phyloP scores from a whole-genome alignment of 2,888 invertebrate species.

The Sinotaia quadrata region DNA sequence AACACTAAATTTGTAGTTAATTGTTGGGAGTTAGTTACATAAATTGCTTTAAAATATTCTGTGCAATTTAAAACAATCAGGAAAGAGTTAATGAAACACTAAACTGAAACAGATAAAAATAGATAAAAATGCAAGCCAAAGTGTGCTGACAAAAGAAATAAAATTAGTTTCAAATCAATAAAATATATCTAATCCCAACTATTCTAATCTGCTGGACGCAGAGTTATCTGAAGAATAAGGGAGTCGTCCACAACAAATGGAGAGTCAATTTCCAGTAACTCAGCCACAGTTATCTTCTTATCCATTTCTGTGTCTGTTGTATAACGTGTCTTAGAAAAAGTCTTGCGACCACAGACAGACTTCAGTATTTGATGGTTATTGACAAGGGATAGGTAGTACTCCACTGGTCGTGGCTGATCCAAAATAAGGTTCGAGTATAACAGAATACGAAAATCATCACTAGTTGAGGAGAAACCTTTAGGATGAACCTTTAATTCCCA shows the following conservation, averaged over 20 bases:
- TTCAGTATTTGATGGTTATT: slow-evolving; percentile 69
- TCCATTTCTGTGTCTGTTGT: slow-evolving; percentile 72
- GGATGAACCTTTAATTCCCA: slow-evolving; percentile 73
- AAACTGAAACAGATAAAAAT: too few relatives aligned
- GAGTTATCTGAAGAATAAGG: slow-evolving; percentile 62
- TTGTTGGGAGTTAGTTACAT: too few relatives aligned
- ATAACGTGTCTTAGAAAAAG: slow-evolving; percentile 73
- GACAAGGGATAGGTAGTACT: slow-evolving; percentile 69
- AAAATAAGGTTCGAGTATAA: slow-evolving; percentile 68
- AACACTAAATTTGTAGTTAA: too few relatives aligned
- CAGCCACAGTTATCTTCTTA: slow-evolving; percentile 67
- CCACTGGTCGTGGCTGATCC: slow-evolving; percentile 70
- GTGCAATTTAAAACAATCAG: too few relatives aligned
- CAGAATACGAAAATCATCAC: slow-evolving; percentile 66
- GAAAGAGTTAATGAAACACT: too few relatives aligned
- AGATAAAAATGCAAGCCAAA: too few relatives aligned
- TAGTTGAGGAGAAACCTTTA: slow-evolving; percentile 63
- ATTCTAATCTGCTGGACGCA: slow-evolving; percentile 61
- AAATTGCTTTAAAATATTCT: too few relatives aligned
- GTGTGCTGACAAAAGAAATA: too few relatives aligned
- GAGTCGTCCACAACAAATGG: slow-evolving; percentile 60
- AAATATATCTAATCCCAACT: too few relatives aligned
- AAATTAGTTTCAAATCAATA: too few relatives aligned
- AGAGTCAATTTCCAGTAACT: slow-evolving; percentile 56
- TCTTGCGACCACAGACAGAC: slow-evolving; percentile 70